These are phyloP conservation scores for Oncorhynchus keta DNA, from an alignment of 2,113 vertebrate genomes.

Conservation along the genomic window DNA sequence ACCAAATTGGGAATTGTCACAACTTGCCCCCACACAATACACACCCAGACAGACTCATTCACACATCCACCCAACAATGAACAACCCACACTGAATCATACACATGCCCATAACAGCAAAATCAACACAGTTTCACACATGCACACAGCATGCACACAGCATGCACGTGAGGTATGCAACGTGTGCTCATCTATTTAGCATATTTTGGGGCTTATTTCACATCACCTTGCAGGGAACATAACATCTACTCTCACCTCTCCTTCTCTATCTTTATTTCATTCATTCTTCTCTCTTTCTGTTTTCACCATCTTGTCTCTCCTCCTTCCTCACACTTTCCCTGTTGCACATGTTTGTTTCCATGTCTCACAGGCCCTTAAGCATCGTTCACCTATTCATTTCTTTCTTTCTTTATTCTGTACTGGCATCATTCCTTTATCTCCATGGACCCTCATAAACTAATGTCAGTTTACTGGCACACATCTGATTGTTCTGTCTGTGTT, in stretches of 20 bases:
- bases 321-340: conserved; percentile 13
- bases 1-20: conserved; percentile 17
- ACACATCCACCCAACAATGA: background rate
- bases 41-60: background rate
- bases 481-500: no score
- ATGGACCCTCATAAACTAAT: no score
- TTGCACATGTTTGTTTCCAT: conserved; percentile 1
- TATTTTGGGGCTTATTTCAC: background rate
- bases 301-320: conserved; percentile 11
- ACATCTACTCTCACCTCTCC: background rate
- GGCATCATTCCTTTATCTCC: background rate
- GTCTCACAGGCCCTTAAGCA: background rate
- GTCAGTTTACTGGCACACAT: no score
- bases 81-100: background rate
- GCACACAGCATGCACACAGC: background rate
- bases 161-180: background rate
- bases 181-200: background rate
- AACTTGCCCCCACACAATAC: conserved; percentile 48
- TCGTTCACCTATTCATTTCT: background rate
- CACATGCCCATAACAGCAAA: background rate
- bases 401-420: no score
- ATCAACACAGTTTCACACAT: background rate
- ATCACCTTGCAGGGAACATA: background rate
- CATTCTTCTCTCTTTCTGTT: conserved; percentile 12
- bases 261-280: conserved; percentile 19